phyloP scores from a whole-genome alignment of 1,140 invertebrate species.

The Plutomurus gul region DNA sequence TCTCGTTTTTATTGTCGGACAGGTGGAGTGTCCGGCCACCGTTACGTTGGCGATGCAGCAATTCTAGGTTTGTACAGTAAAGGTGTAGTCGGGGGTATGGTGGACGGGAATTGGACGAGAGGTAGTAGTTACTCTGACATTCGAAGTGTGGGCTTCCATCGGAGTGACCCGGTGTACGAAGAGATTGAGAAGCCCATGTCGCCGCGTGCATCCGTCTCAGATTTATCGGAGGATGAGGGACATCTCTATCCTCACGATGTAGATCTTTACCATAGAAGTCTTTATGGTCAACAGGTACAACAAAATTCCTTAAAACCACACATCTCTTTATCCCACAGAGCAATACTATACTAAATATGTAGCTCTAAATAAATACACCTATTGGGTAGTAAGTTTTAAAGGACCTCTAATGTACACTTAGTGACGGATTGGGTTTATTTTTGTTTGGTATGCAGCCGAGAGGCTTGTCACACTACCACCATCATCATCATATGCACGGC shows the following conservation, averaged over 20 bases:
- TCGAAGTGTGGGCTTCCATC: slow-evolving; percentile 43
- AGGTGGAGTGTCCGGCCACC: slow-evolving; percentile 44
- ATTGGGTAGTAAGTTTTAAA: no score
- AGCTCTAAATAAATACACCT: no score
- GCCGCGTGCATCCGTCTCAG: slow-evolving; percentile 50
- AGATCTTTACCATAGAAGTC: slow-evolving; percentile 50
- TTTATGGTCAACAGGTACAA: slow-evolving; percentile 51
- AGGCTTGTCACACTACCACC: slow-evolving; percentile 45
- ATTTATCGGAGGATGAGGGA: slow-evolving; percentile 53
- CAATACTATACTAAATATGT: not conserved
- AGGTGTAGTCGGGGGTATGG: slow-evolving; percentile 9
- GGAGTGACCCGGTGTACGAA: slow-evolving; percentile 51
- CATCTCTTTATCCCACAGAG: not conserved
- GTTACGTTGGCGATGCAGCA: slow-evolving; percentile 43
- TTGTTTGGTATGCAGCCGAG: slow-evolving; percentile 35
- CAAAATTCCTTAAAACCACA: not conserved
- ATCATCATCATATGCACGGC: slow-evolving; percentile 47
- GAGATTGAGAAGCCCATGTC: slow-evolving; percentile 54
- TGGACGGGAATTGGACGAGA: slow-evolving; percentile 52
- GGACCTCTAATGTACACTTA: not conserved
- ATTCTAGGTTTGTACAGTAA: slow-evolving; percentile 50
- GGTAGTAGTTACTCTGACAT: slow-evolving; percentile 54
- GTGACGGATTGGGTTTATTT: not conserved
- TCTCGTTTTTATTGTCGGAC: not conserved
- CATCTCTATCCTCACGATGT: slow-evolving; percentile 52